Evolutionary conservation across 2,888 invertebrate species (phyloP).

Genomic region (Tortrix viridana): DNA sequence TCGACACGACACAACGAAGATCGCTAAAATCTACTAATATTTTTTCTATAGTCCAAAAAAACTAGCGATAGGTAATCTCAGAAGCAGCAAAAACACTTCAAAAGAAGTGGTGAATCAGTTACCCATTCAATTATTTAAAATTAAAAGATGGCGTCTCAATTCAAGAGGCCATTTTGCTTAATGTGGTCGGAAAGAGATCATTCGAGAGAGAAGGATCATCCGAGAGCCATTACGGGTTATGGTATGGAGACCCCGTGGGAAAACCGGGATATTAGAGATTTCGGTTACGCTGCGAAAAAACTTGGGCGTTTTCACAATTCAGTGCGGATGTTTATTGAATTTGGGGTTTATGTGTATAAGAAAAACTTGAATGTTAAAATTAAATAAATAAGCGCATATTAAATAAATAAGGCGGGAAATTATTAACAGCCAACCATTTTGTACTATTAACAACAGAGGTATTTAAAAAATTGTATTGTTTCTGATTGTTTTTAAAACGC

Average conservation of each 20-base stretch:
- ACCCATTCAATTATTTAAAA: constrained; percentile 33
- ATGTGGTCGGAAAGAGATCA: constrained; percentile 34
- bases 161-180: constrained; percentile 24
- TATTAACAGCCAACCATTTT: too few species aligned
- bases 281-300: not conserved
- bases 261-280: not conserved
- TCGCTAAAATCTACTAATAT: not conserved
- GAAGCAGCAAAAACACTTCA: not conserved
- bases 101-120: constrained; percentile 14
- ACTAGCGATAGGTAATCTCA: not conserved
- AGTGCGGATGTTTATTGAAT: too few species aligned
- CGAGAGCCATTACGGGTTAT: constrained; percentile 19
- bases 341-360: too few species aligned
- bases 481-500: too few species aligned
- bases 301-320: not conserved
- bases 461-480: too few species aligned
- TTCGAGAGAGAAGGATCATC: constrained; percentile 9
- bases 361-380: too few species aligned
- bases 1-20: too few species aligned
- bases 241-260: not conserved
- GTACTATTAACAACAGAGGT: too few species aligned
- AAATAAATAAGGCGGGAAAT: too few species aligned
- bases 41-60: not conserved
- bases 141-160: constrained; percentile 34
- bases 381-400: too few species aligned